phyloP scores from a whole-genome alignment of 1,140 invertebrate species.

The Apis laboriosa region DNA sequence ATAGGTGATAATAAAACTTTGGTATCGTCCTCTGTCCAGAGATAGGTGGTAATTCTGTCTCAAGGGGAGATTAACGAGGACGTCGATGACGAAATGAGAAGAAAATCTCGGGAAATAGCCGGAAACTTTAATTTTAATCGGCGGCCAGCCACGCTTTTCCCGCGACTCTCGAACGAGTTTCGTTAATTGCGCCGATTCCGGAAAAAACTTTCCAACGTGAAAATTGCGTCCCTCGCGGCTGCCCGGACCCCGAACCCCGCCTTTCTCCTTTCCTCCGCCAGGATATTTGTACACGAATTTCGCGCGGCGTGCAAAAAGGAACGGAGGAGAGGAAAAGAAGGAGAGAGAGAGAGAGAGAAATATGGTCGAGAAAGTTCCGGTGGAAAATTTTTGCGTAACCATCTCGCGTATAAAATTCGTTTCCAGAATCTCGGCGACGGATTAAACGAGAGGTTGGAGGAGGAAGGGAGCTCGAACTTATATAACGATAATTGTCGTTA shows the following conservation, averaged over 20 bases:
- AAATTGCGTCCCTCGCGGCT: conserved; percentile 4
- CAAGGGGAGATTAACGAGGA: not conserved
- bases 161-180: conserved; percentile 1
- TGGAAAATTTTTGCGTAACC: not conserved
- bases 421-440: not conserved
- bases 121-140: conserved; percentile 27
- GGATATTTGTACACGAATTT: conserved; percentile 19
- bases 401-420: not conserved
- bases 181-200: conserved; percentile 41
- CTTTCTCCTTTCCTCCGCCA: not conserved
- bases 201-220: not conserved
- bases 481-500: conserved; percentile 62
- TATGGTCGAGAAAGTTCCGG: not conserved
- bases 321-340: not conserved
- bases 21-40: too few relatives aligned
- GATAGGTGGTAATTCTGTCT: too few relatives aligned
- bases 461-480: conserved; percentile 39
- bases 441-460: conserved; percentile 2
- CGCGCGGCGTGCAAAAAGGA: not conserved
- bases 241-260: not conserved
- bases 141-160: not conserved
- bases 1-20: too few relatives aligned
- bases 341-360: not conserved
- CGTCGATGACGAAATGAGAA: not conserved
- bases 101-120: not conserved